These are phyloP conservation scores for Lacerta bilineata DNA, from an alignment of 2,797 vertebrate species.

Conservation along the genomic window DNA sequence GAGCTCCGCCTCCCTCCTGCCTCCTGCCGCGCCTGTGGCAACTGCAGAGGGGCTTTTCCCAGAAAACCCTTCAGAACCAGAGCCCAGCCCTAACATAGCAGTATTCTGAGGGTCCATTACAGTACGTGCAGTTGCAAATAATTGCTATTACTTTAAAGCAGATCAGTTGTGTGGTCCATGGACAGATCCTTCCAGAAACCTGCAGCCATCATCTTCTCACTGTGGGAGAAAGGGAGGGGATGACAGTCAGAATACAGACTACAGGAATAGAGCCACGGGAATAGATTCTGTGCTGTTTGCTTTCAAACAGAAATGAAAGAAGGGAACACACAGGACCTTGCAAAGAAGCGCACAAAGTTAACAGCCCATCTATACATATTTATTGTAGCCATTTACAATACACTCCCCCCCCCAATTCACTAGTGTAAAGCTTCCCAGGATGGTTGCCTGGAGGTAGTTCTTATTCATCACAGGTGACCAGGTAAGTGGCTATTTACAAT, in stretches of 20 bases:
- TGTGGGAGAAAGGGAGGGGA: slow-evolving; percentile 44
- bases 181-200: slow-evolving; percentile 65
- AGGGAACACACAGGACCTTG: background rate
- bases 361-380: background rate
- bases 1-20: slow-evolving; percentile 73
- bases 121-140: slow-evolving; percentile 62
- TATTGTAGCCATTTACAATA: background rate
- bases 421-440: background rate
- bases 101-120: slow-evolving; percentile 85
- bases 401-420: background rate
- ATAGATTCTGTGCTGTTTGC: background rate
- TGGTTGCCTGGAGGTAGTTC: background rate
- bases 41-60: slow-evolving; percentile 79
- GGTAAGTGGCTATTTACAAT: background rate
- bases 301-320: background rate
- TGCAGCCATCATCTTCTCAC: slow-evolving; percentile 77
- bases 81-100: slow-evolving; percentile 86
- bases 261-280: background rate
- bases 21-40: slow-evolving; percentile 72
- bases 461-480: background rate
- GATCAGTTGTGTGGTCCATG: slow-evolving; percentile 69
- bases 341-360: background rate
- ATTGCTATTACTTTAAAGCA: slow-evolving; percentile 52
- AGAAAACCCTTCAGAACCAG: slow-evolving; percentile 83
- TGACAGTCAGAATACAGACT: background rate